These are phyloP conservation scores for Omphaloscelis lunosa DNA, from an alignment of 2,888 invertebrate species.

Conservation along the genomic window DNA sequence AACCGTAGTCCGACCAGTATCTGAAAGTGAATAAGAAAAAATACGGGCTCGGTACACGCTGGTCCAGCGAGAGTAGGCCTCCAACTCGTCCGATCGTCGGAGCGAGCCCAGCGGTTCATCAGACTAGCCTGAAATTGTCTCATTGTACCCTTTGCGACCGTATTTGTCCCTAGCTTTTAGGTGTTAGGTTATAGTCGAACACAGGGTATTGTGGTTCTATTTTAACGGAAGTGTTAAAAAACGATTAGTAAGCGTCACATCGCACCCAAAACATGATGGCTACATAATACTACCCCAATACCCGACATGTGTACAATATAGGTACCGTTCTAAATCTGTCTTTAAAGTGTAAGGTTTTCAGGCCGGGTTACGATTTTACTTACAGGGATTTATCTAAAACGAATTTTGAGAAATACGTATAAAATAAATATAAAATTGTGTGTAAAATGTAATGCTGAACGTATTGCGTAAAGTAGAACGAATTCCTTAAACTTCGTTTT, in stretches of 20 bases:
- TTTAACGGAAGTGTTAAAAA: constrained; percentile 87
- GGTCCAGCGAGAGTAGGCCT: constrained; percentile 11
- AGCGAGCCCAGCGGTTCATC: constrained; percentile 31
- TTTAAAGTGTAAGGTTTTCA: constrained; percentile 77
- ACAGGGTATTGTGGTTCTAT: constrained; percentile 91
- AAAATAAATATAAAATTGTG: constrained; percentile 53
- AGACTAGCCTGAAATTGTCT: constrained; percentile 65
- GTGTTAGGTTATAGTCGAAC: constrained; percentile 88
- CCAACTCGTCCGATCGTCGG: constrained; percentile 46
- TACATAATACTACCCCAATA: constrained; percentile 90
- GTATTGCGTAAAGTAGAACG: constrained; percentile 56
- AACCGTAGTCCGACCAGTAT: neutral
- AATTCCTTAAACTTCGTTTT: constrained; percentile 69
- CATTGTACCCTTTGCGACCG: constrained; percentile 87
- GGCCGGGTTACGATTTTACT: constrained; percentile 77
- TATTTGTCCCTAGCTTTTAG: constrained; percentile 89
- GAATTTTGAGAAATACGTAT: constrained; percentile 69
- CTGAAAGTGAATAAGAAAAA: neutral
- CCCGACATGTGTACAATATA: constrained; percentile 85
- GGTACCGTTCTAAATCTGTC: constrained; percentile 85
- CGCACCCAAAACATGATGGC: constrained; percentile 80
- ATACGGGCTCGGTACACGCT: neutral
- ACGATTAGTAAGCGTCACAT: constrained; percentile 83
- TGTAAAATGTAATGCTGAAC: constrained; percentile 48
- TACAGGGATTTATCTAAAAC: constrained; percentile 69